Evolutionary conservation across 2,113 vertebrate species (phyloP), one percentile per base, ranked within the genome.

Genomic region (Athene noctua): DNA sequence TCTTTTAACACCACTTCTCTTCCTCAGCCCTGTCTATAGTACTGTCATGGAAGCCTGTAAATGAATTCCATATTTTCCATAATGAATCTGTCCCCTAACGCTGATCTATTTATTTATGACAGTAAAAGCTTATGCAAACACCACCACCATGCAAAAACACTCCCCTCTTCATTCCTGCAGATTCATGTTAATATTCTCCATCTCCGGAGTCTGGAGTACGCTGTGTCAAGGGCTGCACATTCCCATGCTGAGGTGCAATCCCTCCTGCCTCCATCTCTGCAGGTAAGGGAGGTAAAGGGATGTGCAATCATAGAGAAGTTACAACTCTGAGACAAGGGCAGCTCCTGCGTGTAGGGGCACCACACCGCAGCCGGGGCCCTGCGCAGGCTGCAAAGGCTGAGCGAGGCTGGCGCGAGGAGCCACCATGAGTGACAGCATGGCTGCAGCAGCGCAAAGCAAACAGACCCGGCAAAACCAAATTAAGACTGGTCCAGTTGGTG

Each of bases 91-190:
- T 85, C 63, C 63, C 42, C 15, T 52, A 63, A 21, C 34, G 30
- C 26, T 3, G 2, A 61, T 71, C 32, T 63, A 72, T 40, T 79
- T 68, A 73, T 36, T 85, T 65, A 68, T 44, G 71, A 57, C 52
- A 83, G 67, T 15, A 82, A 75, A 87, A 84, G 18, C n/a, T 92
- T 58, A 75, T 38, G 44, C 74, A 93, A 91, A 84, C 62, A 95
- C 18, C 4, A 2, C 12, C 38, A 72, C 30, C 32, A 59, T 16
- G 5, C 29, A 65, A 88, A 90, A 90, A 3, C n/a, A 55, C 15
- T 72, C 20, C 20, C 11, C 34, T 70, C 71, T 57, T 72, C 1
- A 1, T 61, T 67, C 44, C 52, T 58, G 8, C 15, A 42, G 70
- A 46, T 54, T 89, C 16, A 38, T 2, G 10, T 38, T 68, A 79